Conservation (phyloP, 2,113 vertebrate genomes). For the Siniperca knerii region DNA sequence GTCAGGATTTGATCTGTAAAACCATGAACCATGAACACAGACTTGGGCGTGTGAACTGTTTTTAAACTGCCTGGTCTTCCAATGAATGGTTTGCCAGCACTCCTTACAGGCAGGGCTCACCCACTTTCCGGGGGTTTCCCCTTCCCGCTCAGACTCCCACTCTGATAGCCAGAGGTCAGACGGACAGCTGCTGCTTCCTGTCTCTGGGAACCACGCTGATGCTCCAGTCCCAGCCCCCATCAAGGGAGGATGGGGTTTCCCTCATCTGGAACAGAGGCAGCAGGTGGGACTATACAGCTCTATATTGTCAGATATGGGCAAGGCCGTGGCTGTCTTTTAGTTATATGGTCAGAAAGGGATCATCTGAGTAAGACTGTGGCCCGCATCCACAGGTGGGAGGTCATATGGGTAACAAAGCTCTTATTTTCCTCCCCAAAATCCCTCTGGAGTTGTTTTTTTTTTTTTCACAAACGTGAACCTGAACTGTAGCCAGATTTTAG, state of each 20-base stretch:
- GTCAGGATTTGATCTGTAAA: background rate
- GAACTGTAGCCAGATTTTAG: background rate
- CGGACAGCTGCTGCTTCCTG: conserved; percentile 72
- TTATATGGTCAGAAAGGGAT: background rate
- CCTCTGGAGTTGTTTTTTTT: background rate
- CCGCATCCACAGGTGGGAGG: conserved; percentile 4
- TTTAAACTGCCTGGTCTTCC: background rate
- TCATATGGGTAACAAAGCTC: background rate
- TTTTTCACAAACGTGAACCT: background rate
- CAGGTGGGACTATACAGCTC: conserved; percentile 45
- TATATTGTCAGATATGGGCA: conserved; percentile 2
- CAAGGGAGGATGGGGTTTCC: conserved; percentile 46
- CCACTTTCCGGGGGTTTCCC: conserved; percentile 33
- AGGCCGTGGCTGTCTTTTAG: background rate
- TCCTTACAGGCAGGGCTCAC: conserved; percentile 5
- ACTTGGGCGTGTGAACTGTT: conserved; percentile 4
- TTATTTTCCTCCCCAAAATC: background rate
- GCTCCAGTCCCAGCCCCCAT: conserved; percentile 66
- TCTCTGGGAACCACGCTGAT: conserved; percentile 72
- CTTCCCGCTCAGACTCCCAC: conserved; percentile 28
- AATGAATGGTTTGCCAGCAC: background rate
- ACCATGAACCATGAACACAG: background rate
- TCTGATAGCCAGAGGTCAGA: conserved; percentile 60
- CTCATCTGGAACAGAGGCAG: conserved; percentile 46
- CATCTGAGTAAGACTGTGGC: background rate